Conservation (phyloP, 2,888 invertebrate genomes). For the Sphaerophoria taeniata region DNA sequence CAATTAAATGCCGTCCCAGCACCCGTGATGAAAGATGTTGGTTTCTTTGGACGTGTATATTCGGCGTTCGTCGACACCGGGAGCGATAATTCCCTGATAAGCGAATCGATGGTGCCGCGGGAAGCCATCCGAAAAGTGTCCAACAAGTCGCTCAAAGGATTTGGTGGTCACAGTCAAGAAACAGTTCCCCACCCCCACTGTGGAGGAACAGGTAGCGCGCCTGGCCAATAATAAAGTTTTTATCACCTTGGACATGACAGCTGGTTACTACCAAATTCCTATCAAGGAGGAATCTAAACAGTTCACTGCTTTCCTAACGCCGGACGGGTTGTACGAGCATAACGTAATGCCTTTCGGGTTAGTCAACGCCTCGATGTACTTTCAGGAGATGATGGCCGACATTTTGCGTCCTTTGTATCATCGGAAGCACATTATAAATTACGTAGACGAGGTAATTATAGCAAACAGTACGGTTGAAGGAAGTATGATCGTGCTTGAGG, state of each 20-base stretch:
- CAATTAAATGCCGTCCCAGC: not conserved
- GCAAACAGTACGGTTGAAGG: constrained; percentile 8
- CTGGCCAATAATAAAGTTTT: constrained; percentile 75
- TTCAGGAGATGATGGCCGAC: constrained; percentile 75
- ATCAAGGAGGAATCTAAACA: constrained; percentile 60
- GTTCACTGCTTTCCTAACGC: constrained; percentile 71
- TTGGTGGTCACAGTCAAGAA: constrained; percentile 70
- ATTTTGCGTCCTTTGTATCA: constrained; percentile 23
- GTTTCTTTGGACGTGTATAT: constrained; percentile 12
- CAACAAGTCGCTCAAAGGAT: constrained; percentile 52
- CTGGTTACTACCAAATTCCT: constrained; percentile 77
- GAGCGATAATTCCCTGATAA: constrained; percentile 57
- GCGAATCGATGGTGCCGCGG: constrained; percentile 33
- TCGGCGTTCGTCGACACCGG: too few relatives aligned
- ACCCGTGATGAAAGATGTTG: constrained; percentile 51
- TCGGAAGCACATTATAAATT: constrained; percentile 30
- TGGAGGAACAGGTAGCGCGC: constrained; percentile 71
- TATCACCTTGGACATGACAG: constrained; percentile 77
- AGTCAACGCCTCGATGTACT: constrained; percentile 67
- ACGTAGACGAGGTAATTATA: constrained; percentile 53
- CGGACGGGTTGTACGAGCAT: constrained; percentile 66
- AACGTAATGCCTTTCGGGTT: constrained; percentile 73
- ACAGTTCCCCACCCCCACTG: constrained; percentile 64
- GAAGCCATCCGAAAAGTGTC: not conserved
- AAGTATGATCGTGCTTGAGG: constrained; percentile 1